Percentiles rank a stretch among this genome's conserved stretches.
Evolutionary conservation across 2,888 invertebrate genomes (phyloP).

Genomic region (Athalia rosae): DNA sequence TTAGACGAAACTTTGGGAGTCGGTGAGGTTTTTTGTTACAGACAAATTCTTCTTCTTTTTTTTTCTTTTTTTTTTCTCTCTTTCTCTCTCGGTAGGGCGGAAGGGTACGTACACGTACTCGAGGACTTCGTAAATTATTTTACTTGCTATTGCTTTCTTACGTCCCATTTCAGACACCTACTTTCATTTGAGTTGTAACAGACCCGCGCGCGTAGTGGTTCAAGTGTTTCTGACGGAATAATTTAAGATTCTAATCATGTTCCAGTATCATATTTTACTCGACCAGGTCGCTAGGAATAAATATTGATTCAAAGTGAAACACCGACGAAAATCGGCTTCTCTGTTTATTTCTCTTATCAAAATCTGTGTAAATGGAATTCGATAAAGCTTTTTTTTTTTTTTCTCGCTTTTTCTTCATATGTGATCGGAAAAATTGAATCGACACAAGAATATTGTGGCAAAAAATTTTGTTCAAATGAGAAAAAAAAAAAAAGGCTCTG

Average conservation of each 20-base stretch:
- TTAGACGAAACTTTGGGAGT: too few relatives aligned
- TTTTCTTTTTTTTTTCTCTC: too few relatives aligned
- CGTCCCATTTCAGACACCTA: slow-evolving; percentile 6
- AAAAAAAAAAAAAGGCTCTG: slow-evolving; percentile 43
- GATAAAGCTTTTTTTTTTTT: too few relatives aligned
- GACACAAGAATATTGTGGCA: background rate
- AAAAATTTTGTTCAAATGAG: slow-evolving; percentile 20
- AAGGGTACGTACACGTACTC: too few relatives aligned
- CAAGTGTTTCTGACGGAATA: slow-evolving; percentile 13
- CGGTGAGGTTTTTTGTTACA: too few relatives aligned
- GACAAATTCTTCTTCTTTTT: too few relatives aligned
- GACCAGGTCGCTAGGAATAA: background rate
- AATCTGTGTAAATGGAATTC: too few relatives aligned
- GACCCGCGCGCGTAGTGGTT: background rate
- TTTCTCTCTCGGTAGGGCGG: too few relatives aligned
- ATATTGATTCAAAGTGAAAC: slow-evolving; percentile 10
- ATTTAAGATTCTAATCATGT: background rate
- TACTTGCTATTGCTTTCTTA: background rate
- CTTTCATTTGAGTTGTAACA: slow-evolving; percentile 27
- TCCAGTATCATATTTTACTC: slow-evolving; percentile 4
- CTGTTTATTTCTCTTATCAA: too few relatives aligned
- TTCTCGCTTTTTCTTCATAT: too few relatives aligned
- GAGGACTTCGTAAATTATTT: too few relatives aligned
- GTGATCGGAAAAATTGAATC: too few relatives aligned
- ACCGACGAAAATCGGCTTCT: slow-evolving; percentile 19